Conservation (phyloP, 2,797 vertebrate species). For the Sternotherus odoratus region DNA sequence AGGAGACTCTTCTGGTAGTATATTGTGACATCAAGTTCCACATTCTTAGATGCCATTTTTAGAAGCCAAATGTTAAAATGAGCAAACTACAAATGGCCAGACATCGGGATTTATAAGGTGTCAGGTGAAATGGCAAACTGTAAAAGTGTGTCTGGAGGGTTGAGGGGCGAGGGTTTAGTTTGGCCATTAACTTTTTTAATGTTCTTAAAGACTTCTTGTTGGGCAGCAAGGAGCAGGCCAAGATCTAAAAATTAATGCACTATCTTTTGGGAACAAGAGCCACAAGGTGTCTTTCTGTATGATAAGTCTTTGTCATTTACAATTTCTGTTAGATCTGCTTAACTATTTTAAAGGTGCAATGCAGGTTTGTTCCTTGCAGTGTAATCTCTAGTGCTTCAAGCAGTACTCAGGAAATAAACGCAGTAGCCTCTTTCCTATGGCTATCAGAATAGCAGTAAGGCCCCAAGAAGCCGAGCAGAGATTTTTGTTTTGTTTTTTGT, state of each 20-base stretch:
- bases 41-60: constrained; percentile 49
- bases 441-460: constrained; percentile 62
- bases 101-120: constrained; percentile 57
- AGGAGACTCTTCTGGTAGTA: not conserved
- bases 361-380: constrained; percentile 25
- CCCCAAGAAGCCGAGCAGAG: constrained; percentile 17
- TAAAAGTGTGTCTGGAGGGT: constrained; percentile 46
- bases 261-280: not conserved
- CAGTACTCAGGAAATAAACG: constrained; percentile 8
- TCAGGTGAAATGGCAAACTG: constrained; percentile 62
- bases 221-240: constrained; percentile 7
- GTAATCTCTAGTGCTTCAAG: not conserved
- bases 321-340: not conserved
- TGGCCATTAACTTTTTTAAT: constrained; percentile 51
- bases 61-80: constrained; percentile 56
- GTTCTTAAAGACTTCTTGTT: constrained; percentile 49
- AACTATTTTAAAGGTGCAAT: constrained; percentile 40
- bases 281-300: constrained; percentile 40
- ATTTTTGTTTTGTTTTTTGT: constrained; percentile 17
- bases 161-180: constrained; percentile 66
- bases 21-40: constrained; percentile 13
- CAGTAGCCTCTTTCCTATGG: not conserved
- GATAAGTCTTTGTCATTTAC: constrained; percentile 23
- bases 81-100: constrained; percentile 16
- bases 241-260: constrained; percentile 35